Base-by-base conservation (phyloP, 1,140 invertebrate species). In the Sarcophaga bullata region DNA sequence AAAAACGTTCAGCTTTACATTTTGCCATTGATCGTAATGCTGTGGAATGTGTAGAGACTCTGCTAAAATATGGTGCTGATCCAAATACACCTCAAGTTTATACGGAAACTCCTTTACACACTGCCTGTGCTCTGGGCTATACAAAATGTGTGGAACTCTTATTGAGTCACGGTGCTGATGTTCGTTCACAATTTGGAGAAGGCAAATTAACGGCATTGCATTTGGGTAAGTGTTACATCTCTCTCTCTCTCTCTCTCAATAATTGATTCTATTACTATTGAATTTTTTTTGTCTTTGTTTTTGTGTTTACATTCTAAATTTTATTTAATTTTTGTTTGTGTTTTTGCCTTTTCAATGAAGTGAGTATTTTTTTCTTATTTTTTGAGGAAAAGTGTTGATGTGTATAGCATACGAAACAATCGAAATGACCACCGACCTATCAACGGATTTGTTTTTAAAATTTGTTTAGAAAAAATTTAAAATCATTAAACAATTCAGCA, bases 91-190 rank as follows among this genome's bases (percentile, higher is more conserved):
- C 94, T n/a, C 95, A 95, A 91, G 95, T 95, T 46, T 96, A 94
- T 84, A 96, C 94, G 6, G 95, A 96, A 91, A 96, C 96, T 0
- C 95, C 96, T 0, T 88, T 97, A 6, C 96, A 97, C 84, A 93
- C 96, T 6, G 95, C 96, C 10, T 94, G 95, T 17, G 92, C 94
- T 73, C 90, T 95, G 50, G 96, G 96, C 10, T 93, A 93, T 48
- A 90, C 92, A 0, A 91, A 91, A 80, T 95, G 94, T 86, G 91
- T 95, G 6, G 93, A 93, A 86, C 86, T 96, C 19, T 90, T 96
- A 3, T 90, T 96, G 48, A 91, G 91, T 80, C 91, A 94, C 83
- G 95, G 95, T 19, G 95, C 95, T 6, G 95, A 96, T 85, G 94
- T 95, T 3, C 91, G 94, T 49, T 94, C 95, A 0, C 94, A 95